Conservation (phyloP, 2,797 vertebrate species). For the Scarus forsteni region DNA sequence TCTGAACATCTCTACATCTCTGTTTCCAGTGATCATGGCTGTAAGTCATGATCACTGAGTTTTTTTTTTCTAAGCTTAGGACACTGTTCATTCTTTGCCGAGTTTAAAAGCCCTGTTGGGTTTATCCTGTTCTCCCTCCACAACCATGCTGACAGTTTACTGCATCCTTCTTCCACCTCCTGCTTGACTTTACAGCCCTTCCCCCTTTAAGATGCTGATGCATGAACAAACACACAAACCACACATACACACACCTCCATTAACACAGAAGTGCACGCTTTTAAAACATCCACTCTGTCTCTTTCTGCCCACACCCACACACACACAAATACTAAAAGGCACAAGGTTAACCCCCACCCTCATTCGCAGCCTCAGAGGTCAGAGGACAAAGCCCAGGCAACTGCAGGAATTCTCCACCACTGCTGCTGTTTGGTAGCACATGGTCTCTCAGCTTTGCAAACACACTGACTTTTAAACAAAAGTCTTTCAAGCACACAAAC, state of each 20-base stretch:
- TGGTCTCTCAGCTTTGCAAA: slow-evolving; percentile 31
- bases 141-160: slow-evolving; percentile 58
- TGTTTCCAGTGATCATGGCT: too few relatives aligned
- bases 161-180: slow-evolving; percentile 63
- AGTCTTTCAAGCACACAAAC: neutral
- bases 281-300: slow-evolving; percentile 57
- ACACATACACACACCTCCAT: slow-evolving; percentile 36
- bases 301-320: slow-evolving; percentile 49
- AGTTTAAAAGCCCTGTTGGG: slow-evolving; percentile 34
- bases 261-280: slow-evolving; percentile 62
- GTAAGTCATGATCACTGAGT: too few relatives aligned
- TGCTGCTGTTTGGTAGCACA: slow-evolving; percentile 60
- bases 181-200: slow-evolving; percentile 55
- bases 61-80: too few relatives aligned
- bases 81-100: neutral
- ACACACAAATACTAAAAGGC: slow-evolving; percentile 67
- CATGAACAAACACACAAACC: slow-evolving; percentile 51
- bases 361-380: slow-evolving; percentile 69
- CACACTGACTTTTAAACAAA: slow-evolving; percentile 21
- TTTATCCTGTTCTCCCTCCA: slow-evolving; percentile 51
- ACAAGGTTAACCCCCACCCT: slow-evolving; percentile 78
- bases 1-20: too few relatives aligned
- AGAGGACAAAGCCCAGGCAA: slow-evolving; percentile 81
- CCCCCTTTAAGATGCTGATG: slow-evolving; percentile 61
- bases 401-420: slow-evolving; percentile 76